Evolutionary conservation across 1,140 invertebrate species (phyloP), one percentile per base, ranked within the genome.

Genomic region (Copidosoma floridanum): DNA sequence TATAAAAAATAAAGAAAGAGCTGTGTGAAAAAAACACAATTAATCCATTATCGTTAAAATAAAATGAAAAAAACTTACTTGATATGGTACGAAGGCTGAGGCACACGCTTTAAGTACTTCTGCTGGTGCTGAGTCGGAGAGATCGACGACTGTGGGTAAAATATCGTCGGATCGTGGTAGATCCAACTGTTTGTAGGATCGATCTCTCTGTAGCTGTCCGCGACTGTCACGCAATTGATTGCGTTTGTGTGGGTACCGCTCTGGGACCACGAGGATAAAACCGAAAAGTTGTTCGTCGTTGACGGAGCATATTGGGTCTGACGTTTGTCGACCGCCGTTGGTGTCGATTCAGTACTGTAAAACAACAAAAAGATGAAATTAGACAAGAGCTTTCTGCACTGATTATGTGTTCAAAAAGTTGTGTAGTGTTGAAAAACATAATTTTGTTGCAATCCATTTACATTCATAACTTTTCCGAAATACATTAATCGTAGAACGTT

Each of bases 211-310:
- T 93, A 90, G 73, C 88, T 90, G 70, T 93, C 90, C 61, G 82
- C 85, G 23, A 93, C 88, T 37, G 89, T 91, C n/a, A 92, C 88
- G 77, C 90, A 92, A 52, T 88, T 91, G 63, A 91, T 89, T 26
- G 90, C 87, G 79, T 90, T 89, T 71, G 89, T 86, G 54, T 86
- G 78, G 50, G 83, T 77, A 14, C 70, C 47, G 20, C 70, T 72
- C 21, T 63, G 48, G 5, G 71, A 71, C 1, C 68, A 68, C 47
- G 65, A 68, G n/a, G 27, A 20, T 2, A 21, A 48, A 23, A 67
- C 63, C 21, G 54, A 66, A 26, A 52, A 65, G 4, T 67, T 63
- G 23, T 70, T 76, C 20, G 54, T 69, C 52, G 71, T 70, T 7
- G 65, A 44, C 5, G 50, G 68, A 47, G 52, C 71, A 6, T n/a